Percentiles rank a stretch among this genome's conserved stretches.
Conservation (phyloP, 2,888 invertebrate species). For the Drosophila subsilvestris region DNA sequence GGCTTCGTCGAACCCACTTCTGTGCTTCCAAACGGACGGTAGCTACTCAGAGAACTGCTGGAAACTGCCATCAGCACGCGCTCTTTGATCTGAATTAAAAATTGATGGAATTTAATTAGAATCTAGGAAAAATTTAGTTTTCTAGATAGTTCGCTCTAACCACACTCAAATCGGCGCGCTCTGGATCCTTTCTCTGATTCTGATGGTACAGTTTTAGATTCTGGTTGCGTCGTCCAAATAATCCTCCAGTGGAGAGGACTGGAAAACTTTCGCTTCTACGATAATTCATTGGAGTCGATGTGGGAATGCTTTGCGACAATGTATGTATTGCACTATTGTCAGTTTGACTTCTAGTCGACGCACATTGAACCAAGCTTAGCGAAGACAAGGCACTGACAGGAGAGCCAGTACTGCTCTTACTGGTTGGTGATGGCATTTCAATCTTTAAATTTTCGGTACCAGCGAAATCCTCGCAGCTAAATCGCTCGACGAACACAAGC, state of each 20-base stretch:
- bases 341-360: no score
- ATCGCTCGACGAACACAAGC: slow-evolving; percentile 77
- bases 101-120: background rate
- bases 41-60: slow-evolving; percentile 46
- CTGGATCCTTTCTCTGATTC: slow-evolving; percentile 27
- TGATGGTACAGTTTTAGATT: background rate
- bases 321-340: slow-evolving; percentile 45
- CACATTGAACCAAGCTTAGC: background rate
- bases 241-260: background rate
- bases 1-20: slow-evolving; percentile 2
- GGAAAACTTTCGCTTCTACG: slow-evolving; percentile 1
- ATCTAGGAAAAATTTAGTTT: no score
- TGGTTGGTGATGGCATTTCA: background rate
- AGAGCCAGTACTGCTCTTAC: background rate
- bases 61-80: slow-evolving; percentile 82
- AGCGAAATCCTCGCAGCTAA: slow-evolving; percentile 44
- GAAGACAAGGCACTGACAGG: slow-evolving; percentile 12
- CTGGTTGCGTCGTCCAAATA: slow-evolving; percentile 16
- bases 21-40: slow-evolving; percentile 26
- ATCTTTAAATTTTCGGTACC: background rate
- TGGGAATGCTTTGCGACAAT: slow-evolving; percentile 61
- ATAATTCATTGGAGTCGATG: slow-evolving; percentile 74
- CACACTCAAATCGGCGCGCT: slow-evolving; percentile 73
- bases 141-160: slow-evolving; percentile 50
- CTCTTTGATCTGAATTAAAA: slow-evolving; percentile 79